Percentiles rank a stretch among this genome's conserved stretches.
Evolutionary conservation across 2,888 invertebrate species (phyloP).

Genomic region (Sphaerophoria taeniata): DNA sequence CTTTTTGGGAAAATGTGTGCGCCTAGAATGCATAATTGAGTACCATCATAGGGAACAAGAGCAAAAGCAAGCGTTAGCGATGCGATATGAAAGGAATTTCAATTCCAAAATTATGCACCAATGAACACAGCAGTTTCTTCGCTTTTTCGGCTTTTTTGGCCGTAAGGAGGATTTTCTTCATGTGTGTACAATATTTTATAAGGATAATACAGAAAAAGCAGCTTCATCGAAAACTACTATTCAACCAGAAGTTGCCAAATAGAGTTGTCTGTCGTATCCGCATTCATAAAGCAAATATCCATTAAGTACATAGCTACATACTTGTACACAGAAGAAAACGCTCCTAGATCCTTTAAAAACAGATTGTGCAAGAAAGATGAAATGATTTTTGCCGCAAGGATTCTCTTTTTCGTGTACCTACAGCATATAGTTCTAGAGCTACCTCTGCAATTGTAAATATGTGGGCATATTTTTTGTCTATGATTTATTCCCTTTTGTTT

Average conservation of each 20-base stretch:
- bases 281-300: constrained; percentile 69
- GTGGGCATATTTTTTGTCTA: constrained; percentile 59
- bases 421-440: constrained; percentile 2
- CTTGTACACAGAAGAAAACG: not conserved
- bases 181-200: no score
- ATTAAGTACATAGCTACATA: constrained; percentile 32
- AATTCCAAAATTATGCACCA: constrained; percentile 62
- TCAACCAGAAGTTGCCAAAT: constrained; percentile 48
- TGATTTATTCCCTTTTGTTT: constrained; percentile 71
- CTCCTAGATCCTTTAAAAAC: constrained; percentile 29
- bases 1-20: constrained; percentile 18
- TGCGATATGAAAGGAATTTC: constrained; percentile 58
- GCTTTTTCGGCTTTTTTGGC: not conserved
- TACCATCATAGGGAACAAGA: constrained; percentile 35
- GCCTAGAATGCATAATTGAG: constrained; percentile 68
- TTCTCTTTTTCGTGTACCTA: not conserved
- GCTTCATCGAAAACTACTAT: constrained; percentile 22
- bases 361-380: constrained; percentile 53
- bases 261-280: constrained; percentile 61
- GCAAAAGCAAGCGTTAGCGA: constrained; percentile 26
- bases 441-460: not conserved
- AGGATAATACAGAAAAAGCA: not conserved
- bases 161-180: not conserved
- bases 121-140: constrained; percentile 44
- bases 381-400: constrained; percentile 64